Evolutionary conservation across 2,888 invertebrate species (phyloP).

Genomic region (Parnassius orleans): DNA sequence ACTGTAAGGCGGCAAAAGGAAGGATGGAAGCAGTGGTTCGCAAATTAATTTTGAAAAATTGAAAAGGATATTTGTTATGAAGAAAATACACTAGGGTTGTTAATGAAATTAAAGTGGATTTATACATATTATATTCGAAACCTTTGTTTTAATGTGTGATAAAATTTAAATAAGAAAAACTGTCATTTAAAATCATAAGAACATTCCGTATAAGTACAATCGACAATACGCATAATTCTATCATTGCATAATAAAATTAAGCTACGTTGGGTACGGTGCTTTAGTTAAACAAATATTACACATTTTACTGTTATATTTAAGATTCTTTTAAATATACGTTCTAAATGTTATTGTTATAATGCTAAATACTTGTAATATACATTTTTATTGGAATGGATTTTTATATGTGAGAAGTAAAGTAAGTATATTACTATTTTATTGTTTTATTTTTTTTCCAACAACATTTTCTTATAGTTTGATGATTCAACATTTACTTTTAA

Average conservation of each 20-base stretch:
- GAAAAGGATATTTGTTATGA: background rate
- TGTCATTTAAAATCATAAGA: constrained; percentile 14
- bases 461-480: too few species aligned
- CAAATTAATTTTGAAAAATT: background rate
- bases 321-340: constrained; percentile 3
- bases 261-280: constrained; percentile 4
- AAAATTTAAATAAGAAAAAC: background rate
- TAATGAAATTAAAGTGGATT: background rate
- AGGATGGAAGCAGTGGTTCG: too few species aligned
- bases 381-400: constrained; percentile 6
- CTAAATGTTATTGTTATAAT: constrained; percentile 5
- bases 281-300: constrained; percentile 18
- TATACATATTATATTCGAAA: background rate
- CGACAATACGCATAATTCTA: constrained; percentile 14
- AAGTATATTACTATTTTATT: constrained; percentile 2
- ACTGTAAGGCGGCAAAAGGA: background rate
- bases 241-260: constrained; percentile 17
- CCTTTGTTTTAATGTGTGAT: background rate
- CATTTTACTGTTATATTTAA: constrained; percentile 10
- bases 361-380: constrained; percentile 5
- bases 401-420: constrained; percentile 14
- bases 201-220: constrained; percentile 23
- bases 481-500: too few species aligned
- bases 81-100: background rate
- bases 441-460: background rate